Evolutionary conservation across 2,888 invertebrate species (phyloP), one percentile per base, ranked within the genome.

Genomic region (Cerceris ruficornis): DNA sequence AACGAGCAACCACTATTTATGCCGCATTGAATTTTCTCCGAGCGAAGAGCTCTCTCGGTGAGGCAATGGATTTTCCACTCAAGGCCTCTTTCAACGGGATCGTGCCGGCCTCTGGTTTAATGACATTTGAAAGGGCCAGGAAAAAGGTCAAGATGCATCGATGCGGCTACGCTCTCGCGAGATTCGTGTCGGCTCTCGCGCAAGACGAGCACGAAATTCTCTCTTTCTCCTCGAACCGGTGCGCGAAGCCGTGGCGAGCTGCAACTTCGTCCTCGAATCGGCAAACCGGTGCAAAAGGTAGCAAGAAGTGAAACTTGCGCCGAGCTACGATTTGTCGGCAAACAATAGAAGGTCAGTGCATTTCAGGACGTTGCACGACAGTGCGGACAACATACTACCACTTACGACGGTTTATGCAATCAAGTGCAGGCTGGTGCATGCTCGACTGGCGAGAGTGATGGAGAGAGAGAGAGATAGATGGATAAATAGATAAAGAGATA

Each of bases 281-380:
- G 77, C 60, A 66, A 84, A 81, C 68, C 77, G 60, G 84, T 73
- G 75, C 75, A 75, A 73, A 59, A 66, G 73, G 64, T 76, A 71
- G 71, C 60, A 69, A 74, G 70, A 74, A 73, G 80, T 70, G 78
- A 81, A 82, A 82, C 75, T 62, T 55, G 41, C 59, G 65, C 79
- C 69, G 75, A 82, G 64, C 69, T 67, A 66, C 77, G 84, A 82
- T 86, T 85, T 84, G 84, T 84, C 80, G 77, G 65, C 60, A 75
- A 88, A 88, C 88, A 88, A 88, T 88, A 89, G 85, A 88, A 88
- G 89, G 88, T 88, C 89, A 88, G 77, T 79, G 69, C 71, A 80
- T 81, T 81, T 87, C 75, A 79, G 81, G 82, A 86, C 80, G 67
- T 72, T 58, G 82, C 72, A 68, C 74, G 49, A 57, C 65, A 54